Base-by-base conservation (phyloP, 2,888 invertebrate species). In the Cataglyphis albicans region DNA sequence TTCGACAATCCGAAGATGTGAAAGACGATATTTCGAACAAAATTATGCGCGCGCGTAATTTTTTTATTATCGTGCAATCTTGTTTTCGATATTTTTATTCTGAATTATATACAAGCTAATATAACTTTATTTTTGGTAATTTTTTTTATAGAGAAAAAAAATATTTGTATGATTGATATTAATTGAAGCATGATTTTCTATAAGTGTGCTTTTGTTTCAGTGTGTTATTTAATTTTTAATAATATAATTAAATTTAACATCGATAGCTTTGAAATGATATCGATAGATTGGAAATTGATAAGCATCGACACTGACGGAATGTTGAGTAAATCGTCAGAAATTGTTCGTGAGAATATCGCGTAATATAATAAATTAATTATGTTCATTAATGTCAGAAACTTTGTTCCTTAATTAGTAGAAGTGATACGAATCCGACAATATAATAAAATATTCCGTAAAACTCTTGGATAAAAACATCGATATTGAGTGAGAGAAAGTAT, bases 1-100 rank as follows among this genome's bases (percentile, higher is more conserved):
- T 84, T 67, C 74, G 73, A 70, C 81, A 65, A 63, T 82, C 7
- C n/a, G 70, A 82, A 74, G 67, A 74, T 18, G 59, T 18, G 32
- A 7, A 52, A 7, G n/a, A 7, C 18, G 9, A 61, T 68, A 67
- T 10, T 68, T 32, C 18, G 25, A 59, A 21, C 25, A 18, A 18
- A 35, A 21, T 0, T 12, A 38, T 18, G 10, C 32, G 18, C 12
- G 18, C 4, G 15, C 6, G 35, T 35, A 35, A 4, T 32, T 4
- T 9, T 25, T n/a, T n/a, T 15, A 21, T 44, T 48, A 44, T 7
- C 41, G 6, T 0, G 7, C 32, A 18, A 18, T 18, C 61, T 18
- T 15, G 9, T 18, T 7, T 61, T 32, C 32, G 0, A 18, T 15
- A 5, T 35, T 35, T 35, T 25, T 5, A 59, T 59, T 59, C 25